Base-by-base conservation (phyloP, 2,888 invertebrate genomes). In the Argyra leucocephala region DNA sequence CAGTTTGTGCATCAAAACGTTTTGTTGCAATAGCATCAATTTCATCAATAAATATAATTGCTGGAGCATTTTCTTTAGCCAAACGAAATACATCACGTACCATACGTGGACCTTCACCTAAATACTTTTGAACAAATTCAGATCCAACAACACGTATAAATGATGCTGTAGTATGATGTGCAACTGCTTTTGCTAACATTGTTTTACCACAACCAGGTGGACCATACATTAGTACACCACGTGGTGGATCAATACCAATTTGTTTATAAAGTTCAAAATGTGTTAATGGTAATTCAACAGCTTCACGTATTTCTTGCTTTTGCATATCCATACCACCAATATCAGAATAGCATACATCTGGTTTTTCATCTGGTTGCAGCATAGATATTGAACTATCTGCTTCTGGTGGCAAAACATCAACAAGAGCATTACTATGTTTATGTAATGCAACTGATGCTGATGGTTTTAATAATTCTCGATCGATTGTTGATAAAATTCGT, bases 321-420 rank as follows among this genome's bases (percentile, higher is more conserved):
- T 99, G 99, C 84, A 98, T 96, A 79, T 99, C 99, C 92, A 99
- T 93, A 48, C 99, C 99, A 79, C 99, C 99, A 75, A 99, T 99
- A 76, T 99, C 99, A 6, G 92, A 88, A 80, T 99, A 99, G 68
- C 90, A 88, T 9, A 99, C 94, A 80, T 99, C 97, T 0, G 99
- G 99, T 76, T 97, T 97, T 80, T 98, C 97, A 84, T 97, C 97
- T 85, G 78, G 91, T 83, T 92, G 90, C 67, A 99, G 83, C 98
- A 99, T 98, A 65, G 97, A 96, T 71, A 99, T 99, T 58, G 96
- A 97, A 71, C 96, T 96, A 79, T 99, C 99, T 1, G 98, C 98
- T 82, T 99, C 99, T 1, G 99, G 98, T 6, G 99, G 99, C 59
- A 99, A 81, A 4, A 99, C 98, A 83, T 99, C 99, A 0, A 99